Base-by-base conservation (phyloP, 2,113 vertebrate genomes). In the Brienomyrus longianalis region DNA sequence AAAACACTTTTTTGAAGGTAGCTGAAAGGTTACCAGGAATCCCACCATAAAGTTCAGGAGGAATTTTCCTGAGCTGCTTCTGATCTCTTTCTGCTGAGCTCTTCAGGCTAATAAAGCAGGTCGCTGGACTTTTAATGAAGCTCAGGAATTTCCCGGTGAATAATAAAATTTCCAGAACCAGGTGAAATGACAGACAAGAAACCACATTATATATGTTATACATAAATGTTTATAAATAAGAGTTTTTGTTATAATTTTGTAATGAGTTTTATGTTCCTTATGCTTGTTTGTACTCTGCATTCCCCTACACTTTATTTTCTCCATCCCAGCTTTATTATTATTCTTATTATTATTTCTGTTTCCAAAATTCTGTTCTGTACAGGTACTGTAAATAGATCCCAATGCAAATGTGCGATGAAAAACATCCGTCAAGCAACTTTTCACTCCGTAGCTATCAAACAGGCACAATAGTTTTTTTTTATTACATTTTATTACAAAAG, bases 401-500 rank as follows among this genome's bases (percentile, higher is more conserved):
- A 17, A 39, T 11, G 15, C 15, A 77, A 77, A 39, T 39, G 31
- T 77, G 5, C 66, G 0, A 0, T 0, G 13, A 77, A 83, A 5
- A 48, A n/a, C 23, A 84, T 48, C 83, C 11, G 1, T 47, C 45
- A n/a, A 43, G 48, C 10, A 9, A 9, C 0, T 39, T 11, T 48
- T 27, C 21, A 47, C 19, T n/a, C 21, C 54, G 2, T 77, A 17
- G 21, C 7, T 43, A 15, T 80, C 17, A 89, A 89, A 83, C 50
- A 10, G 70, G n/a, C 80, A 27, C 35, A 45, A 59, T 48, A 45
- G 52, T 19, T 47, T 19, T 47, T 50, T 62, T 70, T 8, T 21
- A 92, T 51, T 87, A 0, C 17, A 56, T 90, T 93, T 93, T 90
- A 92, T 93, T 93, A 93, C 90, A 94, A 95, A 96, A 94, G 66